A percentile compares a stretch with the other conserved stretches of the same genome.
These are phyloP conservation scores for Bovichtus diacanthus DNA, from an alignment of 2,797 vertebrate species.

Conservation along the genomic window DNA sequence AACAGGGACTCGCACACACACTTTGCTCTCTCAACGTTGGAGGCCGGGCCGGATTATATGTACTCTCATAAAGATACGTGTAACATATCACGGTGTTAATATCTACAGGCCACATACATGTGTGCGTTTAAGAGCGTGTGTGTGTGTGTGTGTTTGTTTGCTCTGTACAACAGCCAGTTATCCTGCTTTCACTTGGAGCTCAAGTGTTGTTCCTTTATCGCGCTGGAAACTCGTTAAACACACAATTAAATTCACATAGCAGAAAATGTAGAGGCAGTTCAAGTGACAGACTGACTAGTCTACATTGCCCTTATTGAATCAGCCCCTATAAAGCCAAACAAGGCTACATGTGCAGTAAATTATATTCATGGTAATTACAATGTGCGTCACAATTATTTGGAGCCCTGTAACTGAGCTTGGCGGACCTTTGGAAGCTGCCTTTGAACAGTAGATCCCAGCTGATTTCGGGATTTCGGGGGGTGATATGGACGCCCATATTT, in stretches of 20 bases:
- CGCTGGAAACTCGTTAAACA: conserved; percentile 59
- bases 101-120: conserved; percentile 65
- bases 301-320: conserved; percentile 40
- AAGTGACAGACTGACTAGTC: conserved; percentile 25
- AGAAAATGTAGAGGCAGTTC: conserved; percentile 50
- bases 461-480: conserved; percentile 10
- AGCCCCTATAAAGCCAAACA: conserved; percentile 56
- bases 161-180: conserved; percentile 63
- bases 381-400: conserved; percentile 66
- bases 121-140: conserved; percentile 14
- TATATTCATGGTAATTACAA: conserved; percentile 79
- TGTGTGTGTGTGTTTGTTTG: conserved; percentile 41
- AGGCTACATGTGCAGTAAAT: conserved; percentile 66
- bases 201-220: conserved; percentile 47
- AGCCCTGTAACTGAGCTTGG: conserved; percentile 51
- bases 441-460: conserved; percentile 41
- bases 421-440: conserved; percentile 74
- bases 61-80: conserved; percentile 41
- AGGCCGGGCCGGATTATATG: conserved; percentile 66
- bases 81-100: conserved; percentile 48
- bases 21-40: conserved; percentile 51
- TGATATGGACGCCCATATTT: conserved; percentile 14
- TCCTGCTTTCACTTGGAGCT: conserved; percentile 24
- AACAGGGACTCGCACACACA: conserved; percentile 52
- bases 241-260: conserved; percentile 44